These are phyloP conservation scores for Plebejus melissa DNA, from an alignment of 2,888 invertebrate genomes.

Conservation along the genomic window DNA sequence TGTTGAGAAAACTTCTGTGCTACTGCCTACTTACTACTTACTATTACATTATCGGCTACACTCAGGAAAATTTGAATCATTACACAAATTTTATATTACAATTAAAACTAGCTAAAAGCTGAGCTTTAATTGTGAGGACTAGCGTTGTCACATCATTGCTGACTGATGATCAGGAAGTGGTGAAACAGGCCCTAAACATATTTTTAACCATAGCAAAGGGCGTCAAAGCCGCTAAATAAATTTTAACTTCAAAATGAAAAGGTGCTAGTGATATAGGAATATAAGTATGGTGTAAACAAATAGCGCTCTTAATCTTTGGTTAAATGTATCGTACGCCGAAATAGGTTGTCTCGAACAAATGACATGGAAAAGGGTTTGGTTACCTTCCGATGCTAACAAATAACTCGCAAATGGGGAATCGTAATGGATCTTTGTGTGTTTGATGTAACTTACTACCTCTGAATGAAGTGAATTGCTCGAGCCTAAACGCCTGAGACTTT, in stretches of 20 bases:
- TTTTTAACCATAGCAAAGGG: background rate
- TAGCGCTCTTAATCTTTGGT: constrained; percentile 66
- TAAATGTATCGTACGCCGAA: constrained; percentile 66
- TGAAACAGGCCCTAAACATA: no score
- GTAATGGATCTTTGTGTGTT: constrained; percentile 44
- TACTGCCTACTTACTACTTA: background rate
- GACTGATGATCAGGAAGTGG: no score
- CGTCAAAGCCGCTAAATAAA: background rate
- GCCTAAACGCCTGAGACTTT: constrained; percentile 20
- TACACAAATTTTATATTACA: no score
- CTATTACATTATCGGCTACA: background rate
- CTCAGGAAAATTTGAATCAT: no score
- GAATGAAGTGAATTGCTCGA: constrained; percentile 27
- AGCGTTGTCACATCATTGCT: no score
- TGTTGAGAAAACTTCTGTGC: constrained; percentile 24
- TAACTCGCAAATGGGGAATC: constrained; percentile 56
- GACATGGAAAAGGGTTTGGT: constrained; percentile 68
- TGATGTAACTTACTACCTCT: constrained; percentile 29
- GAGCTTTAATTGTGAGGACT: no score
- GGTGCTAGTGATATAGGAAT: constrained; percentile 17
- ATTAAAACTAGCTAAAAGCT: no score
- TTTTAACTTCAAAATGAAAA: background rate
- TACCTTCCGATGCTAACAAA: constrained; percentile 59
- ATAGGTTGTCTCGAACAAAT: constrained; percentile 63
- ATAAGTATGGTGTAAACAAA: constrained; percentile 51